Evolutionary conservation across 2,113 vertebrate genomes (phyloP).

Genomic region (Ornithorhynchus anatinus): DNA sequence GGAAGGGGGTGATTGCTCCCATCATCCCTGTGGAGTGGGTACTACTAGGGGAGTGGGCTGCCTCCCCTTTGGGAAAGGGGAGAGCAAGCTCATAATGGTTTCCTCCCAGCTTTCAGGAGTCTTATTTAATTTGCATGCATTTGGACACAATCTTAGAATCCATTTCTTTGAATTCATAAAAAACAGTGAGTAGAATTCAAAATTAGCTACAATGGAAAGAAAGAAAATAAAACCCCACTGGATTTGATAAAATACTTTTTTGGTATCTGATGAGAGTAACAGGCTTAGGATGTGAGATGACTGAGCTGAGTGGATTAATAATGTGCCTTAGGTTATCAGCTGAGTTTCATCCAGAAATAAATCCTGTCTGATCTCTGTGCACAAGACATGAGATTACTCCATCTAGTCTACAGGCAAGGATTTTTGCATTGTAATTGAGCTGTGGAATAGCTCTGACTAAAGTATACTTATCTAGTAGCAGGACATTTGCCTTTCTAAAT

Average conservation of each 20-base stretch:
- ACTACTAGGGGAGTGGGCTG: too few relatives aligned
- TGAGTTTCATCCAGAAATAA: slow-evolving; percentile 58
- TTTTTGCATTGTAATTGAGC: not conserved
- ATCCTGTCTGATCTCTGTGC: slow-evolving; percentile 64
- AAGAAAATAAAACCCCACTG: slow-evolving; percentile 31
- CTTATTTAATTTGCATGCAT: not conserved
- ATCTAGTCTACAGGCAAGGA: slow-evolving; percentile 12
- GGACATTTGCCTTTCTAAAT: slow-evolving; percentile 26
- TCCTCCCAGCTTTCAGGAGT: not conserved
- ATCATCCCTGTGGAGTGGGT: too few relatives aligned
- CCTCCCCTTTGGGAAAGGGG: too few relatives aligned
- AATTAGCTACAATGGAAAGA: slow-evolving; percentile 38
- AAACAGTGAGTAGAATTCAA: slow-evolving; percentile 26
- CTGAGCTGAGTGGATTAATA: slow-evolving; percentile 60
- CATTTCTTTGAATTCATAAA: not conserved
- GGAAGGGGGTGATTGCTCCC: too few relatives aligned
- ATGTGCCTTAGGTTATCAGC: slow-evolving; percentile 64
- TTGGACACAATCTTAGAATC: not conserved
- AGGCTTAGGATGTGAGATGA: slow-evolving; percentile 51
- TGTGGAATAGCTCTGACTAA: slow-evolving; percentile 9
- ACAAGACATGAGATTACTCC: slow-evolving; percentile 56
- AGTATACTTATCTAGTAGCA: not conserved
- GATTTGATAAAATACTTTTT: slow-evolving; percentile 55
- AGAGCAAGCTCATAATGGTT: not conserved
- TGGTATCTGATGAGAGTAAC: slow-evolving; percentile 55